These are phyloP conservation scores for Drosophila saltans DNA, from an alignment of 1,140 invertebrate species.

Conservation along the genomic window DNA sequence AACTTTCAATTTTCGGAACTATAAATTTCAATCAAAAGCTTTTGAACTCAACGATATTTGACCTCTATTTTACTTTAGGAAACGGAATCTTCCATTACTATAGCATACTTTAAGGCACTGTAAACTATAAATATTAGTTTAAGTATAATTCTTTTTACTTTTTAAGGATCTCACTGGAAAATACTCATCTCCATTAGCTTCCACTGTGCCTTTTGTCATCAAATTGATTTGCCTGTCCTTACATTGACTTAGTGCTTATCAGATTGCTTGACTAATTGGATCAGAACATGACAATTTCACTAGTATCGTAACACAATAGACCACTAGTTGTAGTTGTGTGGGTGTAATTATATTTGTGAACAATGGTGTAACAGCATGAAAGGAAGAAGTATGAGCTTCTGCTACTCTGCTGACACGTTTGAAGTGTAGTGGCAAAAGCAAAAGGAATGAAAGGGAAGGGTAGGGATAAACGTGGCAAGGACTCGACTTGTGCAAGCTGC, in stretches of 20 bases:
- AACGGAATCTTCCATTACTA: neutral
- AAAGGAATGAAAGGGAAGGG: conserved; percentile 31
- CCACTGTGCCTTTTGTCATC: conserved; percentile 32
- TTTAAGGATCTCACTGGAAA: neutral
- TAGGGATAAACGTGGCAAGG: neutral
- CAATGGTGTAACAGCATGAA: conserved; percentile 31
- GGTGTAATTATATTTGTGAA: conserved; percentile 69
- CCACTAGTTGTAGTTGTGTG: conserved; percentile 3
- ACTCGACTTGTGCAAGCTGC: conserved; percentile 3
- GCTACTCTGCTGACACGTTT: conserved; percentile 44
- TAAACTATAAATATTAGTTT: neutral
- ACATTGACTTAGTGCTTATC: conserved; percentile 55
- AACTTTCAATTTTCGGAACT: too few species aligned
- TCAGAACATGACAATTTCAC: conserved; percentile 15
- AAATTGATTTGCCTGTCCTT: conserved; percentile 27
- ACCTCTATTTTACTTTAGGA: too few species aligned
- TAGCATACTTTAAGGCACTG: neutral
- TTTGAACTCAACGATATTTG: too few species aligned
- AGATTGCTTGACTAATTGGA: conserved; percentile 53
- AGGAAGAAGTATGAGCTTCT: conserved; percentile 31
- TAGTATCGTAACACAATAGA: neutral
- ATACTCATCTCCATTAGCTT: neutral
- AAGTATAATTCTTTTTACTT: neutral
- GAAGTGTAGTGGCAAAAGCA: conserved; percentile 67
- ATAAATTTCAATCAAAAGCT: too few species aligned